phyloP scores from a whole-genome alignment of 1,140 invertebrate species.

The Aphaenogaster ashmeadi region DNA sequence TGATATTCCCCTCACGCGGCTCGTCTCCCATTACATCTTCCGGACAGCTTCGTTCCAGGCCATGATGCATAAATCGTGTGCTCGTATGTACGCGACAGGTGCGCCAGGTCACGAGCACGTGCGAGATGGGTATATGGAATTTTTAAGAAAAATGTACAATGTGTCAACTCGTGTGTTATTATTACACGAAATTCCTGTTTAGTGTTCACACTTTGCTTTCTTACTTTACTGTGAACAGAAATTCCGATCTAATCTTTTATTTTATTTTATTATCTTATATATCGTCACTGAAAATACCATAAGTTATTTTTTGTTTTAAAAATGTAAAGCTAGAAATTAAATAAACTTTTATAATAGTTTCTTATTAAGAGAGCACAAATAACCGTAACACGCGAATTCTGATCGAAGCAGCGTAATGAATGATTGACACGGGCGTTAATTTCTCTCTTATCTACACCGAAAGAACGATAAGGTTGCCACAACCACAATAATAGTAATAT shows the following conservation, averaged over 20 bases:
- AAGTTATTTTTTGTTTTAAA: not conserved
- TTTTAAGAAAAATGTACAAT: constrained; percentile 18
- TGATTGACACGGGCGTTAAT: constrained; percentile 51
- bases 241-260: not conserved
- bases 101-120: constrained; percentile 27
- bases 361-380: not conserved
- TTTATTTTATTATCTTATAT: constrained; percentile 1
- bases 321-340: not conserved
- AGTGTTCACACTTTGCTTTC: not conserved
- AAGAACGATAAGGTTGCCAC: too few species aligned
- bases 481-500: too few species aligned
- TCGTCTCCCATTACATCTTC: constrained; percentile 55
- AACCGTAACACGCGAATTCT: constrained; percentile 21
- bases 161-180: not conserved
- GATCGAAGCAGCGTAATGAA: constrained; percentile 73
- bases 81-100: constrained; percentile 56
- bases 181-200: not conserved
- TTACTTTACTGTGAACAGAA: not conserved
- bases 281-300: not conserved
- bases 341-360: not conserved
- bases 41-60: constrained; percentile 23
- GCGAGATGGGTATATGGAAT: constrained; percentile 33
- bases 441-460: constrained; percentile 26
- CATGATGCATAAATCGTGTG: constrained; percentile 56
- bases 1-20: constrained; percentile 41